Base-by-base conservation (phyloP, 2,888 invertebrate genomes). In the Platycheirus rosarum region DNA sequence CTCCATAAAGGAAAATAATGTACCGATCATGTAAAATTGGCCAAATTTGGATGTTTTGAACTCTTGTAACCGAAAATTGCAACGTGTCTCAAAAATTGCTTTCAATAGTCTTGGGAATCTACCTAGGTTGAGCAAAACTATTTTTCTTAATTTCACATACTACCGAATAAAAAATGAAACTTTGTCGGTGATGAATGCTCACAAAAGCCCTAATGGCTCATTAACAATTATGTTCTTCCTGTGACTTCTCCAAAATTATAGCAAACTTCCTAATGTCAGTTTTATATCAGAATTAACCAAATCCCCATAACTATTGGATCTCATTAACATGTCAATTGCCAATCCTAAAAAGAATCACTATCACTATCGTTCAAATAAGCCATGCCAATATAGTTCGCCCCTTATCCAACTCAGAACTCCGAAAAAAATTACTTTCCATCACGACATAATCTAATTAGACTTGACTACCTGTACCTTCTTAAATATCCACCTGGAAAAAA, bases 391-490 rank as follows among this genome's bases (percentile, higher is more conserved):
- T n/a, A 13, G 6, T 40, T 5, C 14, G 9, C 13, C 18, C n/a
- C 26, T 13, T 26, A 49, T 49, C n/a, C 16, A 51, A 9, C 8
- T 8, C 14, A 40, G 14, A 37, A 40, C 35, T n/a, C n/a, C 3
- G 5, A 6, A 53, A 18, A n/a, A 44, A 62, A 66, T 35, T 13
- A 60, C 60, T 14, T 66, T 37, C 53, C 16, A 16, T 20, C 68
- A 62, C 62, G 62, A 69, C 37, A 42, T 3, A 70, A 48, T 80
- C 80, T 66, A 76, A 80, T 76, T 71, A 62, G 80, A 75, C 20
- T 44, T n/a, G n/a, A 49, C 23, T 23, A n/a, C n/a, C 6, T 7
- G 23, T 51, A 55, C 35, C 40, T 32, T 29, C 9, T 1, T 11
- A 1, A 6, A 8, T 37, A 8, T 14, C 23, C 23, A 57, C 57